Conservation (phyloP, 2,113 vertebrate species). For the Galemys pyrenaicus region DNA sequence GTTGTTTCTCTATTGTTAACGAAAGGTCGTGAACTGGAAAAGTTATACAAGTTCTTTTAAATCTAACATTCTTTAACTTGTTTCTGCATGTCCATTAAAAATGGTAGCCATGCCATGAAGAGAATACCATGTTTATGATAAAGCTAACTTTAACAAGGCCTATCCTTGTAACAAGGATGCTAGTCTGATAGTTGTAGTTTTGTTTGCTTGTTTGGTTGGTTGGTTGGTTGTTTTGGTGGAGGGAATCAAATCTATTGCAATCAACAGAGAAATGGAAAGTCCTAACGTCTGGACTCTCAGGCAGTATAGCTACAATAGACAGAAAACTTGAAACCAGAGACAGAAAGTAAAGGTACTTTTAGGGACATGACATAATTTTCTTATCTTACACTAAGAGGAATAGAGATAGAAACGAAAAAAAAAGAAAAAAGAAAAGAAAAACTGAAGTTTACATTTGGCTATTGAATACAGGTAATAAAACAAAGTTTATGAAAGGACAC, state of each 20-base stretch:
- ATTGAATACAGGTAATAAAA: background rate
- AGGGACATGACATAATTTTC: background rate
- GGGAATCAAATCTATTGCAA: background rate
- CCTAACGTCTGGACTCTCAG: background rate
- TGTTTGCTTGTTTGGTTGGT: background rate
- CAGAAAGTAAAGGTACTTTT: background rate
- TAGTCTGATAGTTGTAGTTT: background rate
- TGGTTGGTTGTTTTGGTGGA: background rate
- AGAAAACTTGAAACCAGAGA: background rate
- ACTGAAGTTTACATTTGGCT: background rate
- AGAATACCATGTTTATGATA: background rate
- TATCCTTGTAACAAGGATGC: background rate
- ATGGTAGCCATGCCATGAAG: background rate
- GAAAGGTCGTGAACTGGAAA: background rate
- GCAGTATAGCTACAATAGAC: background rate
- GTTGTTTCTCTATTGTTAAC: background rate
- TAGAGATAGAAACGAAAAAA: background rate
- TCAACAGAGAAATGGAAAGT: background rate
- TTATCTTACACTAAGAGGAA: background rate
- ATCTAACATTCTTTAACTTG: background rate
- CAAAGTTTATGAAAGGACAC: background rate
- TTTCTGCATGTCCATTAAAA: background rate
- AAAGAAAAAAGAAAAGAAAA: background rate
- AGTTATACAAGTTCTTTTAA: background rate
- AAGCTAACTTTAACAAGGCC: background rate